Percentiles rank a stretch among this genome's conserved stretches.
Conservation (phyloP, 30 jellyfish, hydroid and myxozoan species). For the Haliclystus octoradiatus region DNA sequence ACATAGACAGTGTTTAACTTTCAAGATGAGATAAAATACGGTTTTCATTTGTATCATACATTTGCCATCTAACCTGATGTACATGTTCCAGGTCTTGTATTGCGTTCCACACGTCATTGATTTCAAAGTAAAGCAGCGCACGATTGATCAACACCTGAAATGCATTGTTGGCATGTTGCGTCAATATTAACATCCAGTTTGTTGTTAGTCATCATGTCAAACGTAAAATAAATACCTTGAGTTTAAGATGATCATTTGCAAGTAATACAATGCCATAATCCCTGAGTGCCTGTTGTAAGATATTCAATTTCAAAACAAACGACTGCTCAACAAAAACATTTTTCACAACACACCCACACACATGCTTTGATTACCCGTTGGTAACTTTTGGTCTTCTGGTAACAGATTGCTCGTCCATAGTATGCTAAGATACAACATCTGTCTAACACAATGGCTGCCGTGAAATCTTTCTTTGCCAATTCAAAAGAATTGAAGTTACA, state of each 20-base stretch:
- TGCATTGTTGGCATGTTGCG: constrained; percentile 2
- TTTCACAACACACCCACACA: background rate
- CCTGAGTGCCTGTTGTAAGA: constrained; percentile 51
- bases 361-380: constrained; percentile 49
- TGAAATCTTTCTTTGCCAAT: constrained; percentile 75
- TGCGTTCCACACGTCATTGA: constrained; percentile 65
- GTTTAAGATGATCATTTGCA: constrained; percentile 24
- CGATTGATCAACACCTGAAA: constrained; percentile 81
- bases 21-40: no score
- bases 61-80: constrained; percentile 30
- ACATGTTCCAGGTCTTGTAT: constrained; percentile 52
- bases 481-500: constrained; percentile 57
- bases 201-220: background rate
- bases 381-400: constrained; percentile 40
- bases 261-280: constrained; percentile 77
- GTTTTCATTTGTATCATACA: background rate
- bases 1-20: no score
- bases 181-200: constrained; percentile 5
- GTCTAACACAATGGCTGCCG: constrained; percentile 61
- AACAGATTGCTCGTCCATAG: constrained; percentile 91
- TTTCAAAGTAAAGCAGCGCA: constrained; percentile 62
- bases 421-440: constrained; percentile 65
- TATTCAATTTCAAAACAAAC: background rate
- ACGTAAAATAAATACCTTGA: constrained; percentile 20
- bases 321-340: background rate